Base-by-base conservation (phyloP, 2,113 vertebrate genomes). In the Epinephelus lanceolatus region DNA sequence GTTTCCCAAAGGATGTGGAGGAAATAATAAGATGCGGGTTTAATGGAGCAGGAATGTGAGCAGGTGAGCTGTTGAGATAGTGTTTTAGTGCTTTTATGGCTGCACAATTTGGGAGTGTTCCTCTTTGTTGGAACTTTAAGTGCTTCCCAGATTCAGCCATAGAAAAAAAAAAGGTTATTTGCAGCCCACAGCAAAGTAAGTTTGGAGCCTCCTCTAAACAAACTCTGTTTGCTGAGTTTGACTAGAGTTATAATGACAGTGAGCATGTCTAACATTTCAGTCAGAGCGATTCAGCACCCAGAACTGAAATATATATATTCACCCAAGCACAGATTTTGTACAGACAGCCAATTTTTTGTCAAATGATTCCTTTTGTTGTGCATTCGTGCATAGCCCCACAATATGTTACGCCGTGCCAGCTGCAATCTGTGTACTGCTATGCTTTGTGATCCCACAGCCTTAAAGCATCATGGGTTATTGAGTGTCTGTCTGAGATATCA, bases 381-480 rank as follows among this genome's bases (percentile, higher is more conserved):
- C 45, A 11, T 89, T 69, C 70, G 17, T 67, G 87, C 87, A 25
- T 49, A 65, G 66, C 74, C 30, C n/a, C 37, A 27, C 82, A 85
- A 77, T 86, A 78, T 88, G 88, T 86, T 69, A 18, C 17, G 5
- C 71, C 18, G 13, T 69, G 79, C 45, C 60, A 78, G 42, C 72
- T 68, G 71, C 81, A 65, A 57, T 77, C 80, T 79, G 72, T 71
- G 57, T 47, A 56, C 74, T 25, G 80, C 86, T 69, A 27, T 47
- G 87, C 87, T 76, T 68, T 56, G 79, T 68, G 84, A 77, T 81
- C 71, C 69, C 49, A 51, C 42, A 74, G 83, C 76, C 67, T 78
- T 70, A 80, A 86, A 87, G 77, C 87, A 77, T 88, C 81, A 78
- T 80, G 76, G 81, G 75, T 86, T 85, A 90, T 86, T 78, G 83